Conservation (phyloP, 2,888 invertebrate genomes). For the Aporophyla lueneburgensis region DNA sequence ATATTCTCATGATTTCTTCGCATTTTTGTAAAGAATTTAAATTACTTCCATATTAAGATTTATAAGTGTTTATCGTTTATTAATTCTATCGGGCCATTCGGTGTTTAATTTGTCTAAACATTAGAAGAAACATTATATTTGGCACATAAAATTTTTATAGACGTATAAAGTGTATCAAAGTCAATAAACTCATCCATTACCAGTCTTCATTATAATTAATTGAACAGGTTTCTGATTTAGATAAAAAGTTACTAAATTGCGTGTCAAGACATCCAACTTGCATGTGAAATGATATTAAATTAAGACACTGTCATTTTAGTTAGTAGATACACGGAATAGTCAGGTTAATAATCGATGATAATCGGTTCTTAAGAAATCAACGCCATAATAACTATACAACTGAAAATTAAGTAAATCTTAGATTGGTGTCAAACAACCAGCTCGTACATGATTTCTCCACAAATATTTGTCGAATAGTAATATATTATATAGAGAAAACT, state of each 20-base stretch:
- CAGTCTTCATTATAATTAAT: conserved; percentile 62
- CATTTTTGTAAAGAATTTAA: conserved; percentile 3
- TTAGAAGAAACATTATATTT: conserved; percentile 58
- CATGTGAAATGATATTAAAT: conserved; percentile 34
- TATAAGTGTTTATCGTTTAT: conserved; percentile 41
- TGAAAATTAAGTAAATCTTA: background rate
- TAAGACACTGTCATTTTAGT: conserved; percentile 12
- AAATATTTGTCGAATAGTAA: conserved; percentile 18
- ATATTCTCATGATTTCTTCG: background rate
- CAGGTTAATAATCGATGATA: conserved; percentile 5
- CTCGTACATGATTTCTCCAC: background rate
- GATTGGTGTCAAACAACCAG: background rate
- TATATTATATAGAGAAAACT: conserved; percentile 15
- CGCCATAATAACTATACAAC: background rate
- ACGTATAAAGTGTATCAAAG: conserved; percentile 63
- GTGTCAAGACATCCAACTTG: conserved; percentile 21
- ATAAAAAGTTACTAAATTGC: conserved; percentile 50
- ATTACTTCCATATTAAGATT: conserved; percentile 29
- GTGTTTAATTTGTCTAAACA: conserved; percentile 59
- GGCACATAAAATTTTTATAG: conserved; percentile 60
- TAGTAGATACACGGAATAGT: background rate
- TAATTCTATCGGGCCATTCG: conserved; percentile 39
- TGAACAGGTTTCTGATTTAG: conserved; percentile 63
- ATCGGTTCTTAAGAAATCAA: background rate
- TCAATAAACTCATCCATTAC: conserved; percentile 69